These are phyloP conservation scores for Rhimphoctona megacephalus DNA, from an alignment of 2,888 invertebrate genomes.

Conservation along the genomic window DNA sequence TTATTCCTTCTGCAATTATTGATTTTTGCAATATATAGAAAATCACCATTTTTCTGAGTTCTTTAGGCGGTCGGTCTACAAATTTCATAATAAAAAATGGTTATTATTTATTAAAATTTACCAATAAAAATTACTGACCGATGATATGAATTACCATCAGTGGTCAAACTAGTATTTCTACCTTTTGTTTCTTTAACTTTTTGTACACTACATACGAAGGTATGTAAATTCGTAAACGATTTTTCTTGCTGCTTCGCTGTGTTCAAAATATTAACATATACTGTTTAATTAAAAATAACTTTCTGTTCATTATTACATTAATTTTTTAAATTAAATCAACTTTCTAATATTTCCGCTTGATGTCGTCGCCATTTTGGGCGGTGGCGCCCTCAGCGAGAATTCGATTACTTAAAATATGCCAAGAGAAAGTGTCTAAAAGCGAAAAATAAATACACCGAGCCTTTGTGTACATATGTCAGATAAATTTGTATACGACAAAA, in stretches of 20 bases:
- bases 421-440: not conserved
- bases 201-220: too few relatives aligned
- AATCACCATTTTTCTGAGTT: not conserved
- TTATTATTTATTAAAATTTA: not conserved
- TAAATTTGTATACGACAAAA: conserved; percentile 15
- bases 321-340: not conserved
- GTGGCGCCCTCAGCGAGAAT: conserved; percentile 13
- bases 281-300: not conserved
- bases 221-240: too few relatives aligned
- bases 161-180: not conserved
- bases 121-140: not conserved
- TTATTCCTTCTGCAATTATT: not conserved
- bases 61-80: not conserved
- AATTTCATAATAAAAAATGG: not conserved
- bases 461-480: conserved; percentile 33
- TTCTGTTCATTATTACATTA: not conserved
- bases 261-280: not conserved
- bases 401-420: not conserved
- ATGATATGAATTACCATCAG: not conserved
- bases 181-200: too few relatives aligned
- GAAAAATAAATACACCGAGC: conserved; percentile 10
- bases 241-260: not conserved
- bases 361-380: not conserved
- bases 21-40: not conserved
- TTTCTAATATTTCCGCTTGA: not conserved